Evolutionary conservation across 2,113 vertebrate species (phyloP).

Genomic region (Dolichotis patagonum): DNA sequence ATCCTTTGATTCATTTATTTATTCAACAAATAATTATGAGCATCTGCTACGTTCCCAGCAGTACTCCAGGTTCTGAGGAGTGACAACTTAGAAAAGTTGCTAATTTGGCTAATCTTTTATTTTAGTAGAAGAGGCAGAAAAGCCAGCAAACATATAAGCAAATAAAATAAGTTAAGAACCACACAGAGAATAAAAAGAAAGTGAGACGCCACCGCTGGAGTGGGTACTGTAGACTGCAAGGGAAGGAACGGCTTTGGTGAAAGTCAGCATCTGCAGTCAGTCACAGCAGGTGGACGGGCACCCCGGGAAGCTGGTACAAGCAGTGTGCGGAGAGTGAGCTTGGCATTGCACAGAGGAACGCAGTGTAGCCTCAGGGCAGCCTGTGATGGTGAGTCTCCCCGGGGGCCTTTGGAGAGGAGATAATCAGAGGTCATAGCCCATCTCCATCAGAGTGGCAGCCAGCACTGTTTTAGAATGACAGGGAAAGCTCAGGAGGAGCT

Average conservation of each 20-base stretch:
- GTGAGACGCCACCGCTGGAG: neutral
- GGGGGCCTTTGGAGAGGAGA: neutral
- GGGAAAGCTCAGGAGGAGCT: neutral
- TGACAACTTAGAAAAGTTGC: neutral
- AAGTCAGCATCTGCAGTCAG: neutral
- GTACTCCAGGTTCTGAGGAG: neutral
- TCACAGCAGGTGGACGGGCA: neutral
- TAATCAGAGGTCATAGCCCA: fast-evolving
- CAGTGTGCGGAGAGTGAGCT: neutral
- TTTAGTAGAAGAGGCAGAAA: neutral
- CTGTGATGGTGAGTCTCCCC: neutral
- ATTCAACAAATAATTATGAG: neutral
- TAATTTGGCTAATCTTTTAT: neutral
- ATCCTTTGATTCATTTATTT: neutral
- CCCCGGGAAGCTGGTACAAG: neutral
- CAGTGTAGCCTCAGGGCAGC: neutral
- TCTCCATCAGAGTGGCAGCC: too few relatives aligned
- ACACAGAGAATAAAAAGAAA: neutral
- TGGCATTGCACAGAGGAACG: neutral
- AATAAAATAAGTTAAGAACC: neutral
- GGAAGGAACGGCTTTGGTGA: neutral
- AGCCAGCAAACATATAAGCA: neutral
- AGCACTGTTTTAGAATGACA: neutral
- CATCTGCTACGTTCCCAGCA: neutral
- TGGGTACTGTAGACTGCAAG: neutral